Percentiles rank a stretch among this genome's conserved stretches.
Conservation (phyloP, 2,797 vertebrate genomes). For the Thunnus albacares region DNA sequence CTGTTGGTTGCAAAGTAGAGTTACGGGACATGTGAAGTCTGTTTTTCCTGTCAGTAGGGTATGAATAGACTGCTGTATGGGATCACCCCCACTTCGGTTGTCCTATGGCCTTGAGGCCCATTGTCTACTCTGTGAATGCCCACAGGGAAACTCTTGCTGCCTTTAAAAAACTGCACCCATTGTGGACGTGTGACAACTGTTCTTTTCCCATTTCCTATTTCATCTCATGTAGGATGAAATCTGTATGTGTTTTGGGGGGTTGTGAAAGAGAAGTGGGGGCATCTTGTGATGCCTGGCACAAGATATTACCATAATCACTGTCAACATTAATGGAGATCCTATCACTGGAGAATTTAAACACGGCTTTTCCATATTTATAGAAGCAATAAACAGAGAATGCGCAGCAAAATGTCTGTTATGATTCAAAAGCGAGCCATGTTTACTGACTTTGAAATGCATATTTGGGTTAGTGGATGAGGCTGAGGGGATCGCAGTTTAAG, state of each 20-base stretch:
- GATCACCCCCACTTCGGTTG: conserved; percentile 57
- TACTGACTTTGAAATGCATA: conserved; percentile 77
- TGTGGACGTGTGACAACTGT: conserved; percentile 70
- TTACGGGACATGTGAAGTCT: conserved; percentile 61
- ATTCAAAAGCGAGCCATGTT: conserved; percentile 74
- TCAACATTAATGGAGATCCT: conserved; percentile 80
- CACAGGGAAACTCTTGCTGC: conserved; percentile 56
- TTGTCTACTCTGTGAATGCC: conserved; percentile 71
- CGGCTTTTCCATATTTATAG: conserved; percentile 82
- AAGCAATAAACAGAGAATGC: conserved; percentile 75
- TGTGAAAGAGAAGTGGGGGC: conserved; percentile 41
- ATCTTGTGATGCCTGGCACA: conserved; percentile 59
- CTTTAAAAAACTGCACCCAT: conserved; percentile 56
- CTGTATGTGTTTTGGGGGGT: conserved; percentile 19
- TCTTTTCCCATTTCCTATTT: conserved; percentile 63
- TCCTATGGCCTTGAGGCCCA: conserved; percentile 63
- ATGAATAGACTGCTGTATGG: conserved; percentile 69
- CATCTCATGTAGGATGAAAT: conserved; percentile 32
- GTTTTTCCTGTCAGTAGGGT: conserved; percentile 69
- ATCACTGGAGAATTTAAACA: conserved; percentile 82
- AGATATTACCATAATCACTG: conserved; percentile 81
- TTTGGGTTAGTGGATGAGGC: conserved; percentile 80
- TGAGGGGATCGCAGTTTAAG: conserved; percentile 62
- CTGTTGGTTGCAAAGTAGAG: conserved; percentile 64
- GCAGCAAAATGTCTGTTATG: conserved; percentile 80